Conservation (phyloP, 2,888 invertebrate genomes). For the Crepidodera aurea region DNA sequence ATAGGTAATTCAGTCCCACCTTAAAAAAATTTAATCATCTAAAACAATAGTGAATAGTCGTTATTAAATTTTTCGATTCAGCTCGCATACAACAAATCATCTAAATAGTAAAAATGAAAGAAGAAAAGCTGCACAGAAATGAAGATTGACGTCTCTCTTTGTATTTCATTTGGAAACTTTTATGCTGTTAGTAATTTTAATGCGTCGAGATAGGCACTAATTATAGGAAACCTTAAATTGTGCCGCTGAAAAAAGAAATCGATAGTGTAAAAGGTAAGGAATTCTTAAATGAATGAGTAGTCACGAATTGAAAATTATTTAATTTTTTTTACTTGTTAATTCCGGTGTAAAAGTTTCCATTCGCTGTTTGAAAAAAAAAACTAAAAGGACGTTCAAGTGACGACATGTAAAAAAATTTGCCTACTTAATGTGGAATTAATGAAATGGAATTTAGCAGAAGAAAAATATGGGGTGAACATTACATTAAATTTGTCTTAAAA, state of each 20-base stretch:
- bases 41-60: slow-evolving; percentile 5
- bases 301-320: slow-evolving; percentile 6
- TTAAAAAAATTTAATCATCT: slow-evolving; percentile 6
- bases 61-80: slow-evolving; percentile 6
- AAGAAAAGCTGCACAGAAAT: not conserved
- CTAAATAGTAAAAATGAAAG: not conserved
- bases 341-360: too few species aligned
- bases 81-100: slow-evolving; percentile 4
- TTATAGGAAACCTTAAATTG: slow-evolving; percentile 4
- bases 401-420: too few species aligned
- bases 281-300: not conserved
- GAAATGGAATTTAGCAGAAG: too few species aligned
- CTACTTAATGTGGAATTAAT: too few species aligned
- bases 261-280: not conserved
- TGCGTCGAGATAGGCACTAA: slow-evolving; percentile 1
- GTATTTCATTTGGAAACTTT: not conserved
- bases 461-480: too few species aligned
- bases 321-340: too few species aligned
- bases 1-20: not conserved
- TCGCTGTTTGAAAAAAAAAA: too few species aligned
- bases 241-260: not conserved
- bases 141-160: slow-evolving; percentile 8
- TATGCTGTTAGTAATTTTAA: not conserved
- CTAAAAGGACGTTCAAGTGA: too few species aligned
- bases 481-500: too few species aligned